Conservation (phyloP, 2,888 invertebrate genomes). For the Nesidiocoris tenuis region DNA sequence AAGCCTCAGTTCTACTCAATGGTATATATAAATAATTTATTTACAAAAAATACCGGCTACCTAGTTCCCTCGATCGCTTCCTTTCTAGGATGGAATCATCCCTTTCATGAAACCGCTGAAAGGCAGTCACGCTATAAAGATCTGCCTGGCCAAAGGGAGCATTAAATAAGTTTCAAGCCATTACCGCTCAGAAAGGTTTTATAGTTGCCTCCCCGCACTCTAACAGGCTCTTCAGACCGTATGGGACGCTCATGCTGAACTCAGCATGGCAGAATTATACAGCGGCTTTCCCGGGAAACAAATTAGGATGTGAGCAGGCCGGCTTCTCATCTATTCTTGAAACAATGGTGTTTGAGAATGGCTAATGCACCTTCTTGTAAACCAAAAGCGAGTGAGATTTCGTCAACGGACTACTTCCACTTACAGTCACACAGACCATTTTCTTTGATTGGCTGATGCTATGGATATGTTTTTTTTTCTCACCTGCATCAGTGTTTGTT, state of each 20-base stretch:
- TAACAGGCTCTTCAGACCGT: slow-evolving; percentile 2
- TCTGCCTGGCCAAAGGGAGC: background rate
- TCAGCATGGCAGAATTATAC: too few relatives aligned
- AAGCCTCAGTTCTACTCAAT: slow-evolving; percentile 7
- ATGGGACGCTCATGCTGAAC: background rate
- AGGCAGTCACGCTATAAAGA: slow-evolving; percentile 9
- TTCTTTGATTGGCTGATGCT: too few relatives aligned
- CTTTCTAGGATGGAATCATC: background rate
- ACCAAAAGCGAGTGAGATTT: too few relatives aligned
- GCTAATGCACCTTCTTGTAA: too few relatives aligned
- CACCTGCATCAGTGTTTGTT: too few relatives aligned
- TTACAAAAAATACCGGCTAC: background rate
- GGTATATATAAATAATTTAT: slow-evolving; percentile 20
- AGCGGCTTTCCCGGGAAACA: too few relatives aligned
- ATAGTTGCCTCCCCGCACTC: background rate
- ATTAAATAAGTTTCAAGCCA: background rate
- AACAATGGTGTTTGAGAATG: background rate
- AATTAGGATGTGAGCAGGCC: slow-evolving; percentile 5
- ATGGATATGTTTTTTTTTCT: too few relatives aligned
- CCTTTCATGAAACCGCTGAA: background rate
- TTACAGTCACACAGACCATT: too few relatives aligned
- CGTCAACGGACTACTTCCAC: too few relatives aligned
- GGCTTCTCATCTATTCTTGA: background rate
- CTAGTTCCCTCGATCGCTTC: too few relatives aligned
- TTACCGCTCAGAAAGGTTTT: slow-evolving; percentile 3